phyloP scores from a whole-genome alignment of 1,140 invertebrate genomes.

The Hyposmocoma kahamanoa region DNA sequence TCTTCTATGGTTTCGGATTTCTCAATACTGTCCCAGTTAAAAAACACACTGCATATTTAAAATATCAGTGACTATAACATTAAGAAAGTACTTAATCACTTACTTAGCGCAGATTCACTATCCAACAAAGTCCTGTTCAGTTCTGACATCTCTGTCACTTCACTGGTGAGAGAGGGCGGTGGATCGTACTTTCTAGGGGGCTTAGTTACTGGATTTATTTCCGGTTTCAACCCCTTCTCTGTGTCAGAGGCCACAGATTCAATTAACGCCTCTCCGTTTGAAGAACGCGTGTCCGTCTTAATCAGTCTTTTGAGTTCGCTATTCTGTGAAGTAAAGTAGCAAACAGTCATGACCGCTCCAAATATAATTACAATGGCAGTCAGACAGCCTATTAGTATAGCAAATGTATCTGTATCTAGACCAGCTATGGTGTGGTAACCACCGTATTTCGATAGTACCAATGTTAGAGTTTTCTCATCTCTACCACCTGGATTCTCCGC shows the following conservation, averaged over 20 bases:
- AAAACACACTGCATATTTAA: no score
- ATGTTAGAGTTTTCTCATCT: conserved; percentile 82
- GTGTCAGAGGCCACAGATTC: conserved; percentile 78
- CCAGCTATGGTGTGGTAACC: conserved; percentile 61
- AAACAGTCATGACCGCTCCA: conserved; percentile 76
- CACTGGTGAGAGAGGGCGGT: conserved; percentile 76
- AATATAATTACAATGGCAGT: conserved; percentile 74
- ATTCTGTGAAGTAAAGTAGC: conserved; percentile 79
- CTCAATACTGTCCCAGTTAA: no score
- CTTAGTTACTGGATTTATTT: conserved; percentile 86
- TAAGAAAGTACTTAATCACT: no score
- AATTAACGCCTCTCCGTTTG: conserved; percentile 76
- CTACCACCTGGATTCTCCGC: conserved; percentile 90
- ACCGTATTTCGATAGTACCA: conserved; percentile 74
- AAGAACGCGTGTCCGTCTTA: conserved; percentile 76
- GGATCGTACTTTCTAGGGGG: conserved; percentile 80
- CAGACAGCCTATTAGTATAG: conserved; percentile 71
- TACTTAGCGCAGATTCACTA: conserved; percentile 79
- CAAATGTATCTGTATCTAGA: conserved; percentile 63
- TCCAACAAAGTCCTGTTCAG: conserved; percentile 85
- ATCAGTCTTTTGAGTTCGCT: conserved; percentile 73
- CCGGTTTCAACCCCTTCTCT: conserved; percentile 84
- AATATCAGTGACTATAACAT: no score
- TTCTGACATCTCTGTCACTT: conserved; percentile 85
- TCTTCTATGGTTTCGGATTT: no score